A percentile compares a stretch with the other conserved stretches of the same genome.
phyloP scores from a whole-genome alignment of 2,113 vertebrate species.

The Rhea pennata region DNA sequence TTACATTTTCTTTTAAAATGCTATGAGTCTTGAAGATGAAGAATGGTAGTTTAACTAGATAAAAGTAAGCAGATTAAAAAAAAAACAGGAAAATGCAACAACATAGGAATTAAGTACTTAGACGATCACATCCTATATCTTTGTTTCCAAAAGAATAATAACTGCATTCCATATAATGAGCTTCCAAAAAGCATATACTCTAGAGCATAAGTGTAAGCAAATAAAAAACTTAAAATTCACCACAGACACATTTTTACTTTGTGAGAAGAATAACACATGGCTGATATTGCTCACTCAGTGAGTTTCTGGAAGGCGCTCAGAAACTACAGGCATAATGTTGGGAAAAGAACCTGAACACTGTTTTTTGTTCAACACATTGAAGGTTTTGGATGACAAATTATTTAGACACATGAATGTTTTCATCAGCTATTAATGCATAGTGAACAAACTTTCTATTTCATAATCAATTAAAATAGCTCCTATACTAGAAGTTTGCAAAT shows the following conservation, averaged over 20 bases:
- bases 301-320: not conserved
- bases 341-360: not conserved
- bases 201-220: not conserved
- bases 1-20: not conserved
- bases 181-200: rapidly evolving
- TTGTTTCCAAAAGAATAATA: not conserved
- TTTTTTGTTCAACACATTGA: not conserved
- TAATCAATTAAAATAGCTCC: not conserved
- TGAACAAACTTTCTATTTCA: not conserved
- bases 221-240: not conserved
- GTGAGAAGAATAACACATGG: not conserved
- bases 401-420: not conserved
- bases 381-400: not conserved
- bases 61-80: not conserved
- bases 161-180: not conserved
- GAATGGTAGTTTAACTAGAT: not conserved
- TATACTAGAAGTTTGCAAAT: not conserved
- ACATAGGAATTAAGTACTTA: not conserved
- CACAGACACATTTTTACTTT: not conserved
- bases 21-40: not conserved
- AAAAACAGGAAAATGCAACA: not conserved
- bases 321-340: rapidly evolving
- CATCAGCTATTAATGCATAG: not conserved
- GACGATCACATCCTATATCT: not conserved
- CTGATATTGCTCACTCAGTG: not conserved